Conservation (phyloP, 2,888 invertebrate species). For the Glyphotaelius pellucidus region DNA sequence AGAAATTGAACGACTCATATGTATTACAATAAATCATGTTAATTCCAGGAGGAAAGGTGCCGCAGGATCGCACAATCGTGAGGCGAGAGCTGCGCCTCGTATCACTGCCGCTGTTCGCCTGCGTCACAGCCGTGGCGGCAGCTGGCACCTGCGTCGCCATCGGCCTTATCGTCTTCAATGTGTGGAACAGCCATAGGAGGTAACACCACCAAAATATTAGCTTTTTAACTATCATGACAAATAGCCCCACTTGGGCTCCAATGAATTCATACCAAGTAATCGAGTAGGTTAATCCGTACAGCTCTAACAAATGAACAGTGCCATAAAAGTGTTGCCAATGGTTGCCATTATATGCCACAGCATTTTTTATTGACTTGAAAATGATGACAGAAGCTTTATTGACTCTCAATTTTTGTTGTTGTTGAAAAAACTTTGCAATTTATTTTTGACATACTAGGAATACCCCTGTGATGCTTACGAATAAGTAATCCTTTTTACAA, state of each 20-base stretch:
- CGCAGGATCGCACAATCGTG: constrained; percentile 96
- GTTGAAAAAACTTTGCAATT: too few relatives aligned
- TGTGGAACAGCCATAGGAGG: constrained; percentile 95
- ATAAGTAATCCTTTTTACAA: too few relatives aligned
- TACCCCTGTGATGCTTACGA: too few relatives aligned
- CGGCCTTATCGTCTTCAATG: constrained; percentile 93
- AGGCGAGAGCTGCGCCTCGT: constrained; percentile 90
- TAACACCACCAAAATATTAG: constrained; percentile 71
- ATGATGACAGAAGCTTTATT: too few relatives aligned
- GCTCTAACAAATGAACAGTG: too few relatives aligned
- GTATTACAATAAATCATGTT: constrained; percentile 64
- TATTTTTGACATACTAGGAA: too few relatives aligned
- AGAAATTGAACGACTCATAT: too few relatives aligned
- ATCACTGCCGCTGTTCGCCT: constrained; percentile 92
- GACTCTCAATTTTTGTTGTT: too few relatives aligned
- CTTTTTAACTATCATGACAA: not conserved
- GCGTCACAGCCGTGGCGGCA: constrained; percentile 94
- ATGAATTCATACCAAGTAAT: not conserved
- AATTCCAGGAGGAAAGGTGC: constrained; percentile 88
- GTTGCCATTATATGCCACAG: too few relatives aligned
- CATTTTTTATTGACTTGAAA: too few relatives aligned
- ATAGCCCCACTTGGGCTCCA: not conserved
- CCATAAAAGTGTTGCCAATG: too few relatives aligned
- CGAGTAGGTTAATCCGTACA: not conserved
- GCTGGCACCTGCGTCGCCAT: constrained; percentile 92